Conservation (phyloP, 1,140 invertebrate genomes). For the Brachionus paranguensis region DNA sequence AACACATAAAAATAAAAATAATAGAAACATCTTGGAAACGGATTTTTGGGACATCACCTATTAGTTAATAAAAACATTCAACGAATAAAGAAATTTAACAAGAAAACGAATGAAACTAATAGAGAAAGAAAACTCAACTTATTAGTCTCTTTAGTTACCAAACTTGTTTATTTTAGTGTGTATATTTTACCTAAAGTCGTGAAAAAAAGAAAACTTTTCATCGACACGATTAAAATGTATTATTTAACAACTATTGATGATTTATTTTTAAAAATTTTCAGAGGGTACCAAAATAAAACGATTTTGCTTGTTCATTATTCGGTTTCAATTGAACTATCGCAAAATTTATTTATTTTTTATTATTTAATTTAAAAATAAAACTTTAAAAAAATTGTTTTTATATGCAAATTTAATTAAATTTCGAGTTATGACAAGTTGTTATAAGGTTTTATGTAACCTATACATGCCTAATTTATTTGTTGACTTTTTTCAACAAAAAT, state of each 20-base stretch:
- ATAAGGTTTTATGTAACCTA: background rate
- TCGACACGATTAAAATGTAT: background rate
- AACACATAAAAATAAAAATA: background rate
- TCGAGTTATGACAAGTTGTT: constrained; percentile 21
- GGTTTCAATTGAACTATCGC: background rate
- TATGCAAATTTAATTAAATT: constrained; percentile 41
- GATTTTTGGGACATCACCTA: constrained; percentile 23
- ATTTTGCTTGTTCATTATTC: background rate
- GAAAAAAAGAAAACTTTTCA: background rate
- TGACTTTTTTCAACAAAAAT: background rate
- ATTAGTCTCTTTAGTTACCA: constrained; percentile 35
- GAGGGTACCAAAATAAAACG: background rate
- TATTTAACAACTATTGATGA: background rate
- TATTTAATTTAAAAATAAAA: background rate
- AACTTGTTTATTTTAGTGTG: constrained; percentile 14
- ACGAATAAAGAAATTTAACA: background rate
- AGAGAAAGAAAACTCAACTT: background rate
- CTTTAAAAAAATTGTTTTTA: constrained; percentile 26
- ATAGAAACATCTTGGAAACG: constrained; percentile 26
- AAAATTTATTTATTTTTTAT: background rate
- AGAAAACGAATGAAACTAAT: background rate
- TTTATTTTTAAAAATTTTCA: background rate
- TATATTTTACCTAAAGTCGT: constrained; percentile 20
- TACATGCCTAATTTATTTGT: constrained; percentile 16
- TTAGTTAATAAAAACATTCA: background rate